Conservation (phyloP, 2,797 vertebrate genomes). For the Agapornis canus region DNA sequence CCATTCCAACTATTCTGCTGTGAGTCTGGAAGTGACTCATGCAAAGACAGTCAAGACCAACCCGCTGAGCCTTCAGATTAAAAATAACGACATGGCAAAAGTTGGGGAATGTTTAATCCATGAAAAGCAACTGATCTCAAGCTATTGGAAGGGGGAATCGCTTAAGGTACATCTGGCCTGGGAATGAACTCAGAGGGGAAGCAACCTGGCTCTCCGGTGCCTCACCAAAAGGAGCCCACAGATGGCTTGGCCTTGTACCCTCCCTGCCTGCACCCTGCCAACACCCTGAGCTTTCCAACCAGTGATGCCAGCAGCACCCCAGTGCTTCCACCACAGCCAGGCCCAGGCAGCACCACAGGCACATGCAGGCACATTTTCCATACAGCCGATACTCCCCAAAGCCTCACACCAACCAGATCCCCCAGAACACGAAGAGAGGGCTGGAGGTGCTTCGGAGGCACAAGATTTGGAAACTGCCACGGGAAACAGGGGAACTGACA, state of each 20-base stretch:
- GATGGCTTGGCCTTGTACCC: neutral
- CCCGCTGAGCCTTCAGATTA: neutral
- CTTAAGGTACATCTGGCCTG: neutral
- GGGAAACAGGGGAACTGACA: neutral
- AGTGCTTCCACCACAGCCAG: neutral
- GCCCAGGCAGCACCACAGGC: neutral
- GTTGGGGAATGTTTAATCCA: neutral
- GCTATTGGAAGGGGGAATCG: neutral
- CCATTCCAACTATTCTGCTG: conserved; percentile 24
- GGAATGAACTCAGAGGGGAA: neutral
- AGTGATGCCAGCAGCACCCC: neutral
- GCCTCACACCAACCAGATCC: neutral
- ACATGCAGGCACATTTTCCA: neutral
- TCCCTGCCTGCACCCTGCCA: no score
- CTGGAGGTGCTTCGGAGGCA: neutral
- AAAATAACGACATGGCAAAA: neutral
- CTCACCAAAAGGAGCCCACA: neutral
- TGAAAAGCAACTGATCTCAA: neutral
- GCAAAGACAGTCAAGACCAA: neutral
- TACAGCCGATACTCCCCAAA: neutral
- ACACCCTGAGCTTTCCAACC: neutral
- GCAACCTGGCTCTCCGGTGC: fast-evolving
- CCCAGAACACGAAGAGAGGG: neutral
- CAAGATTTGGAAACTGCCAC: neutral
- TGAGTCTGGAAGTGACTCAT: neutral